These are phyloP conservation scores for Cynaeus angustus DNA, from an alignment of 2,888 invertebrate species.

Conservation along the genomic window DNA sequence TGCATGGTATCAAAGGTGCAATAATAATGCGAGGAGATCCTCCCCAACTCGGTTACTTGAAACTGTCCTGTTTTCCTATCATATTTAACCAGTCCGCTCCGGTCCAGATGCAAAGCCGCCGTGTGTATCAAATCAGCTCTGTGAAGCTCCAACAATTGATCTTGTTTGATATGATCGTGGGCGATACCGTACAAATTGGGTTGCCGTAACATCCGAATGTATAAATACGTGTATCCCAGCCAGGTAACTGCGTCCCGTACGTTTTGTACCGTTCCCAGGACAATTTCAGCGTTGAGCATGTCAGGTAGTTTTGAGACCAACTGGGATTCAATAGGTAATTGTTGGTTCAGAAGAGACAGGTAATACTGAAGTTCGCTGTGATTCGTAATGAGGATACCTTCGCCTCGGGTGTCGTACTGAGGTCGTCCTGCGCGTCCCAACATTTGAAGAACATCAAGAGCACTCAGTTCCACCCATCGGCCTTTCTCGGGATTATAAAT, in stretches of 20 bases:
- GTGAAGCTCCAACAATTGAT: conserved; percentile 89
- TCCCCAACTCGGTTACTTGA: conserved; percentile 88
- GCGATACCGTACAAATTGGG: conserved; percentile 93
- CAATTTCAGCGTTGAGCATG: conserved; percentile 98
- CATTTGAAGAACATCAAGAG: conserved; percentile 98
- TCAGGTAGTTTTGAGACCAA: conserved; percentile 94
- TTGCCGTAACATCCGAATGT: conserved; percentile 94
- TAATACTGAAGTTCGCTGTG: conserved; percentile 99
- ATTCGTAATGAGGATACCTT: conserved; percentile 97
- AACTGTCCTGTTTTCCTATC: conserved; percentile 94
- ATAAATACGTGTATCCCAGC: conserved; percentile 97
- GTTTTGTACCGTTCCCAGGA: conserved; percentile 92
- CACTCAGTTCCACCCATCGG: conserved; percentile 97
- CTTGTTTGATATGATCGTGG: conserved; percentile 85
- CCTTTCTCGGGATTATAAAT: conserved; percentile 99
- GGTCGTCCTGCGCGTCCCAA: conserved; percentile 98
- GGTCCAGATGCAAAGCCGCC: conserved; percentile 91
- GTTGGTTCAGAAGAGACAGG: conserved; percentile 96
- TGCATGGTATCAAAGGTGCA: conserved; percentile 98
- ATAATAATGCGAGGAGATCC: conserved; percentile 99
- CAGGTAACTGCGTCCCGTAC: conserved; percentile 93
- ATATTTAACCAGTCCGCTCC: conserved; percentile 95
- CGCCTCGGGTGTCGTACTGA: conserved; percentile 98
- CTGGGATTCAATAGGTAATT: conserved; percentile 98
- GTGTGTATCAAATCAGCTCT: conserved; percentile 97